Evolutionary conservation across 2,113 vertebrate genomes (phyloP).

Genomic region (Chiloscyllium plagiosum): DNA sequence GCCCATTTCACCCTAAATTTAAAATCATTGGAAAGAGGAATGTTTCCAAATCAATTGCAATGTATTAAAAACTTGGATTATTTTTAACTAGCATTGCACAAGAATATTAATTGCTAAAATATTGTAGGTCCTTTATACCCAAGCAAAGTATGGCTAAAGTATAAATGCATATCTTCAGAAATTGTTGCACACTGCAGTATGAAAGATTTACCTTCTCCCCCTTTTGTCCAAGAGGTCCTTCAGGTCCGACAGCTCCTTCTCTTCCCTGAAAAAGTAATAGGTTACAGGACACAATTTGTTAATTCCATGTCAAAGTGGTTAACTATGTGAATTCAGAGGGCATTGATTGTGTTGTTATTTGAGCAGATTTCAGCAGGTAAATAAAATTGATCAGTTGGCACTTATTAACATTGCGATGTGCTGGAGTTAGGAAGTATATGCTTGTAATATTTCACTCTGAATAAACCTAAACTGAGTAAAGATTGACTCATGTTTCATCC

Average conservation of each 20-base stretch:
- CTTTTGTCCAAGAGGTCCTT: constrained; percentile 59
- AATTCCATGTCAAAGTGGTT: background rate
- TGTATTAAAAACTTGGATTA: background rate
- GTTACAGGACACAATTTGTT: background rate
- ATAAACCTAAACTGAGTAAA: too few relatives aligned
- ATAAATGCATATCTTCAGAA: background rate
- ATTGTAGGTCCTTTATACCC: background rate
- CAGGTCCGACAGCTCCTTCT: constrained; percentile 53
- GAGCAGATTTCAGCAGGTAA: background rate
- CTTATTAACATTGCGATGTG: background rate
- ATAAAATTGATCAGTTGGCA: too few relatives aligned
- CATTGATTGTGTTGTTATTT: background rate
- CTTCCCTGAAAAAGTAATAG: constrained; percentile 53
- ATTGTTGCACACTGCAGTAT: background rate
- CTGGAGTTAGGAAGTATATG: background rate
- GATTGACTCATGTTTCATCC: too few relatives aligned
- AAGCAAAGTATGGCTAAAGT: background rate
- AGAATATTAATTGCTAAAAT: background rate
- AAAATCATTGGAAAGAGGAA: background rate
- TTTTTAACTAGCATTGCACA: background rate
- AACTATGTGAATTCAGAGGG: background rate
- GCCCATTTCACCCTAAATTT: constrained; percentile 46
- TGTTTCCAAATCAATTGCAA: background rate
- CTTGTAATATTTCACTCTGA: too few relatives aligned
- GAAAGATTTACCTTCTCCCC: constrained; percentile 64